Base-by-base conservation (phyloP, 2,113 vertebrate species). In the Ammodytes dubius region DNA sequence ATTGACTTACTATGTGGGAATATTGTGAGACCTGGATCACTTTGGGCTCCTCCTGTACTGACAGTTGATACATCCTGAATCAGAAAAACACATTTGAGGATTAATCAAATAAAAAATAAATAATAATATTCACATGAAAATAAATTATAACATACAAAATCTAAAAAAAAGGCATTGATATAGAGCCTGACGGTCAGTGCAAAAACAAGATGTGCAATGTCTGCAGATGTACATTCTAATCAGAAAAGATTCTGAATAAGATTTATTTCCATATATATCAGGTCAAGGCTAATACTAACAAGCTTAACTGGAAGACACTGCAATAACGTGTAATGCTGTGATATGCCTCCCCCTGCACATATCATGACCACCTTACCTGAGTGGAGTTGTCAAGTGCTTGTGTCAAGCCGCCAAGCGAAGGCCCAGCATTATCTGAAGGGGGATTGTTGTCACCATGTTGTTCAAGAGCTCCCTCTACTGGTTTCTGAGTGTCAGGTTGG, bases 1-100 rank as follows among this genome's bases (percentile, higher is more conserved):
- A 42, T 6, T 42, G 11, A 91, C 92, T 87, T 84, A 94, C 92
- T 27, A 10, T 75, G 66, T 52, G 83, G 60, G 61, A 87, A 74
- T 53, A 84, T 6, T 3, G 61, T 5, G 35, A 86, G 13, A 61
- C 8, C 37, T 35, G 71, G 64, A 54, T 19, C 50, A 46, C 13
- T 67, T 42, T 79, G 74, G 37, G 53, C 60, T 4, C 6, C 54
- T 14, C 46, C 78, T 5, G 43, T 9, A 11, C 6, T 60, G 10
- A 61, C 58, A 57, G 75, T 27, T 13, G 83, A 50, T 47, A 19
- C 27, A 45, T 59, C 76, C 91, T 92, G 45, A 78, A 85, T 63
- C 14, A 80, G 43, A 78, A 15, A 59, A 2, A 74, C 39, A 64
- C 0, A 74, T 54, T 70, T 43, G 5, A 67, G 19, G 15, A 15